Evolutionary conservation across 2,113 vertebrate genomes (phyloP).

Genomic region (Eonycteris spelaea): DNA sequence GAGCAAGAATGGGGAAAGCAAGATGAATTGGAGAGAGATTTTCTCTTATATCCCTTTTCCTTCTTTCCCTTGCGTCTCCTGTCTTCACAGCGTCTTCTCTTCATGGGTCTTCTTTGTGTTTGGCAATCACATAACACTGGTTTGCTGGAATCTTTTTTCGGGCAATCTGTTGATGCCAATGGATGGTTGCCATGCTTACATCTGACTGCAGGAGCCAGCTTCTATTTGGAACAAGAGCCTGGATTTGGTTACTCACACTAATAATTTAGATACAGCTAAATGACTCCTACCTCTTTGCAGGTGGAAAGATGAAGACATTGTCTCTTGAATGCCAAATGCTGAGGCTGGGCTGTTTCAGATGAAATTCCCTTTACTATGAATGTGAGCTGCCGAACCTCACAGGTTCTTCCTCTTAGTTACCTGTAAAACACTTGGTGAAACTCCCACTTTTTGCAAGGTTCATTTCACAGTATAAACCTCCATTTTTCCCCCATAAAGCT

Average conservation of each 20-base stretch:
- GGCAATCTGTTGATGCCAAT: not conserved
- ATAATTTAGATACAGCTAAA: conserved; percentile 31
- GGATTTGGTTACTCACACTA: conserved; percentile 24
- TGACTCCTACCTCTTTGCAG: not conserved
- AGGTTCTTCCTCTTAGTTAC: not conserved
- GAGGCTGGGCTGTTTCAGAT: not conserved
- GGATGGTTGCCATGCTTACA: not conserved
- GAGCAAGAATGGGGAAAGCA: not conserved
- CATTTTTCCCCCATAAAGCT: not conserved
- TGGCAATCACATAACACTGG: not conserved
- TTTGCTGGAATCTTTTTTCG: not conserved
- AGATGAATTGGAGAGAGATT: not conserved
- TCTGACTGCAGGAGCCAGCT: not conserved
- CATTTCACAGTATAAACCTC: not conserved
- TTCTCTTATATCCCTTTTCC: not conserved
- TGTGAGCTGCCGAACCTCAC: not conserved
- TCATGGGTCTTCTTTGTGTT: not conserved
- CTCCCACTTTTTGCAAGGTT: not conserved
- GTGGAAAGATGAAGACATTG: not conserved
- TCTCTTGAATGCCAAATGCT: conserved; percentile 10
- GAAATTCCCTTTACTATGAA: not conserved
- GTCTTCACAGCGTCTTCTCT: not conserved
- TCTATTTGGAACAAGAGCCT: not conserved
- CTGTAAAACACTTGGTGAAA: not conserved
- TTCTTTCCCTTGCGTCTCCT: not conserved